Base-by-base conservation (phyloP, 2,888 invertebrate species). In the Caenorhabditis afra region DNA sequence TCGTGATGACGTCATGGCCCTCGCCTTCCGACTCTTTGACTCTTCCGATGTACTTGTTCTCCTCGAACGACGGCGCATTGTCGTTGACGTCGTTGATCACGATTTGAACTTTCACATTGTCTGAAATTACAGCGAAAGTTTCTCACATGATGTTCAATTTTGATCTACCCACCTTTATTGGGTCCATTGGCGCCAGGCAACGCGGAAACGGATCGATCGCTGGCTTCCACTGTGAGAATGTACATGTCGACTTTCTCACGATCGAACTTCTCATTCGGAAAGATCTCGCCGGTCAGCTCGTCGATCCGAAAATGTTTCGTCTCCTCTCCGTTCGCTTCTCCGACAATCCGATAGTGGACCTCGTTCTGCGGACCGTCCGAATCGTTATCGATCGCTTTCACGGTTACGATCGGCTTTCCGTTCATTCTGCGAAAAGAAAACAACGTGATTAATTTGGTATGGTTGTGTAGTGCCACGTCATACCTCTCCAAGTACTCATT, bases 41-140 rank as follows among this genome's bases (percentile, higher is more conserved):
- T 11, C 80, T 71, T 22, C 82, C 84, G 22, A 81, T 73, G 73
- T 88, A 87, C 35, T 81, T 57, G 0, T 79, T 57, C 29, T 87
- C 82, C 92, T 96, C 95, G 92, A 98, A 98, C 87, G 95, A 95
- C 2, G 97, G 97, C 52, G 96, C 95, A 93, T 97, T 97, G 93
- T 98, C 97, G 92, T 97, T 97, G 86, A 97, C 96, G 91, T 98
- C 97, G 92, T 96, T 96, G 89, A 97, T 95, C 92, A 96, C 95
- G 90, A 97, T 96, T 90, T 96, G 96, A 85, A 97, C 96, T 47
- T 95, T 96, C 50, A 96, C 96, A 92, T 95, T 86, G 52, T 88
- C 90, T 89, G 73, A 66, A 86, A 70, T 41, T n/a, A n/a, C n/a
- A n/a, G 58, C 12, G 41, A 50, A 29, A 29, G 29, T 29, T 29